Evolutionary conservation across 2,888 invertebrate species (phyloP).

Genomic region (Chaetogeoica ovagalla): DNA sequence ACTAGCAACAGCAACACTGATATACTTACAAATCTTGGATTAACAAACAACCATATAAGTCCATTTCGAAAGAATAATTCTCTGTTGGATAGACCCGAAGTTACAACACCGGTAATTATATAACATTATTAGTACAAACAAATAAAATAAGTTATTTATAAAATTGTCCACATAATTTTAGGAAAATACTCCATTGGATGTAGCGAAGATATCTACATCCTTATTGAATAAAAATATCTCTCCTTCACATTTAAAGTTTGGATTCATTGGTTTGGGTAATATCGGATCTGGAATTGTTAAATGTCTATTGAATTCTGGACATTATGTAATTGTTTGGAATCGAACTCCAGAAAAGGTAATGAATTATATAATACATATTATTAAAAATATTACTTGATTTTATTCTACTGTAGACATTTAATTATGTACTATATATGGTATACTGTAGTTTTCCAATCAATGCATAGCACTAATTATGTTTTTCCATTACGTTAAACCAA

Average conservation of each 20-base stretch:
- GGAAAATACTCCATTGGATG: conserved; percentile 75
- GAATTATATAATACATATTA: background rate
- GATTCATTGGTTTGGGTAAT: conserved; percentile 92
- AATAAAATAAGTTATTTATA: conserved; percentile 50
- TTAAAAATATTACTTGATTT: too few relatives aligned
- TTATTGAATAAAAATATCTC: conserved; percentile 82
- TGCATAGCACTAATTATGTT: too few relatives aligned
- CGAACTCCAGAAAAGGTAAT: conserved; percentile 83
- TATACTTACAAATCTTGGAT: conserved; percentile 28
- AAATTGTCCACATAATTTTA: conserved; percentile 60
- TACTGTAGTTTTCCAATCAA: too few relatives aligned
- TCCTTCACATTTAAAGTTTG: conserved; percentile 84
- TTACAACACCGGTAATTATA: conserved; percentile 21
- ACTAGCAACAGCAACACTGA: background rate
- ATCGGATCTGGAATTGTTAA: conserved; percentile 95
- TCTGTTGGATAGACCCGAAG: conserved; percentile 42
- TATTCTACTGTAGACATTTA: too few relatives aligned
- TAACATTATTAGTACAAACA: conserved; percentile 26
- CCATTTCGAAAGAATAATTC: conserved; percentile 22
- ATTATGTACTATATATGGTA: too few relatives aligned
- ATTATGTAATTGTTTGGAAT: conserved; percentile 93
- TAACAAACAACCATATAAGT: conserved; percentile 14
- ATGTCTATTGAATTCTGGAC: conserved; percentile 90
- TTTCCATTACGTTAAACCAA: too few relatives aligned
- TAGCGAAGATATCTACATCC: conserved; percentile 75